Conservation (phyloP, 2,888 invertebrate species). For the Cynaeus angustus region DNA sequence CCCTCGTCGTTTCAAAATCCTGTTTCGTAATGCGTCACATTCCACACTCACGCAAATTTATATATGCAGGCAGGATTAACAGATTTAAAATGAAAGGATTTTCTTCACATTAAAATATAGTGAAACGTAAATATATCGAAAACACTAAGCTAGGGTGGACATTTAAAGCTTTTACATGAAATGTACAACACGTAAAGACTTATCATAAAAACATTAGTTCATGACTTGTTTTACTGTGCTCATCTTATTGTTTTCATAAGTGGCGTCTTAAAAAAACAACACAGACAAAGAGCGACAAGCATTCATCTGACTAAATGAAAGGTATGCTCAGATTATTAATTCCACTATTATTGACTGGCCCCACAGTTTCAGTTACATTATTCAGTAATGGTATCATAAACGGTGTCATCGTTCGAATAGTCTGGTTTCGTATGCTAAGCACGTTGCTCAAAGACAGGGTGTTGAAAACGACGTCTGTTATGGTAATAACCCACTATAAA, state of each 20-base stretch:
- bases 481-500: constrained; percentile 50
- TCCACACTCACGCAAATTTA: constrained; percentile 63
- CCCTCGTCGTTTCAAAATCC: constrained; percentile 57
- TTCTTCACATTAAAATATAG: constrained; percentile 48
- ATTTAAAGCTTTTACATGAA: background rate
- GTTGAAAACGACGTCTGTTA: constrained; percentile 50
- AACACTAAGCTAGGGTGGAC: background rate
- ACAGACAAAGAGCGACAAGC: constrained; percentile 31
- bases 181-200: constrained; percentile 10
- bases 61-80: constrained; percentile 66
- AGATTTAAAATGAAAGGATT: constrained; percentile 61
- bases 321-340: constrained; percentile 49
- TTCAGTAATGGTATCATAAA: constrained; percentile 46
- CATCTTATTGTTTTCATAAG: constrained; percentile 45
- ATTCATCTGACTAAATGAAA: constrained; percentile 33
- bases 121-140: background rate
- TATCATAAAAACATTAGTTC: constrained; percentile 31
- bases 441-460: constrained; percentile 42
- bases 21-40: constrained; percentile 65
- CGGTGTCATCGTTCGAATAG: constrained; percentile 49
- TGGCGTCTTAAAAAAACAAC: constrained; percentile 24
- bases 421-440: constrained; percentile 46
- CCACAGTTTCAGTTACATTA: constrained; percentile 40
- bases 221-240: constrained; percentile 14
- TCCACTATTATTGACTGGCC: constrained; percentile 44